Percentiles rank a stretch among this genome's conserved stretches.
Conservation (phyloP, 2,797 vertebrate genomes). For the Phrynocephalus guinanensis region DNA sequence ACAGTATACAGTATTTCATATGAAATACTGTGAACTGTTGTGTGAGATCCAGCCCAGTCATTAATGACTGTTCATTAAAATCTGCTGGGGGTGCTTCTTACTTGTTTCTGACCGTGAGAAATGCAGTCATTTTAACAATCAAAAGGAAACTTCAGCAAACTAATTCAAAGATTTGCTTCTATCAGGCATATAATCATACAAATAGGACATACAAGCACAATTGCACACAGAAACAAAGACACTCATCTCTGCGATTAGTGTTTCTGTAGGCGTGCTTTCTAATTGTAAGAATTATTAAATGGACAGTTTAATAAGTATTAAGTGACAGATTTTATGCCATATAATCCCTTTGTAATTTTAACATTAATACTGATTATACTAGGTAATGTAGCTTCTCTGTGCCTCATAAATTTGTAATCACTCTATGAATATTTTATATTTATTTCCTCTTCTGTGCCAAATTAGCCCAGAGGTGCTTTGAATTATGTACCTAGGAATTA, state of each 20-base stretch:
- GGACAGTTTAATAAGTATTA: slow-evolving; percentile 20
- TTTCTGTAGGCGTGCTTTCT: slow-evolving; percentile 4
- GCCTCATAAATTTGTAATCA: slow-evolving; percentile 54
- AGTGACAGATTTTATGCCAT: slow-evolving; percentile 26
- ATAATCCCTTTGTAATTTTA: slow-evolving; percentile 38
- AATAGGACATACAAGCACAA: not conserved
- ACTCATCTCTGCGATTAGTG: not conserved
- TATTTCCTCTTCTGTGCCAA: slow-evolving; percentile 49
- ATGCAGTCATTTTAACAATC: not conserved
- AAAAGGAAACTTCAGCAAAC: not conserved
- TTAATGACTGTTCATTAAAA: not conserved
- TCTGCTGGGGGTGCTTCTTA: too few relatives aligned
- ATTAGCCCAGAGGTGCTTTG: slow-evolving; percentile 44
- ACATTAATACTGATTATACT: slow-evolving; percentile 33
- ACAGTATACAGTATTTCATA: too few relatives aligned
- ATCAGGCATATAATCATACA: not conserved
- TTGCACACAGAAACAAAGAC: not conserved
- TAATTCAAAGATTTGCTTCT: not conserved
- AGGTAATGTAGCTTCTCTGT: slow-evolving; percentile 40
- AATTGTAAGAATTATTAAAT: slow-evolving; percentile 14
- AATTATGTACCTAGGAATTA: slow-evolving; percentile 55
- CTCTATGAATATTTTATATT: slow-evolving; percentile 44
- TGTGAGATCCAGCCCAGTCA: not conserved
- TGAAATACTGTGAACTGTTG: not conserved
- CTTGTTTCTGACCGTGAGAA: not conserved